Percentiles rank a stretch among this genome's conserved stretches.
Evolutionary conservation across 1,140 invertebrate species (phyloP).

Genomic region (Zaprionus kolodkinae): DNA sequence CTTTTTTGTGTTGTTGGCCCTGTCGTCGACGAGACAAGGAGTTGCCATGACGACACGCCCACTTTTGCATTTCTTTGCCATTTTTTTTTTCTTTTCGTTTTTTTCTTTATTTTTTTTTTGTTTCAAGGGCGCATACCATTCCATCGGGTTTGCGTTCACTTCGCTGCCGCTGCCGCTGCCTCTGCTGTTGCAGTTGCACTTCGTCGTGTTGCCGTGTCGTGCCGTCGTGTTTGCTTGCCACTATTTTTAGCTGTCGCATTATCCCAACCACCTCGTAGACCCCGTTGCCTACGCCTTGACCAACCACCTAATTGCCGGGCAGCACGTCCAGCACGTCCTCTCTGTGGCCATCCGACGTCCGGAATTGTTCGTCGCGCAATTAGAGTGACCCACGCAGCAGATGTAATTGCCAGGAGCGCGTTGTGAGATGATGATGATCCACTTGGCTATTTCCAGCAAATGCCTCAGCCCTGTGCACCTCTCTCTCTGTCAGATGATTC

Average conservation of each 20-base stretch:
- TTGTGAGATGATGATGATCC: background rate
- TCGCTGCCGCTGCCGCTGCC: conserved; percentile 25
- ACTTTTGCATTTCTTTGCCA: conserved; percentile 36
- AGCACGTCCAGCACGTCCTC: background rate
- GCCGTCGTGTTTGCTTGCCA: conserved; percentile 1
- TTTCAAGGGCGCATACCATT: conserved; percentile 58
- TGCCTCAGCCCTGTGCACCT: background rate
- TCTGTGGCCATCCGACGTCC: background rate
- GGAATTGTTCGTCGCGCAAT: conserved; percentile 39
- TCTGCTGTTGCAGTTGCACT: conserved; percentile 43
- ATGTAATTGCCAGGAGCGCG: conserved; percentile 23
- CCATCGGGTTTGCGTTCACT: conserved; percentile 8
- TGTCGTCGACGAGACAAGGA: conserved; percentile 15
- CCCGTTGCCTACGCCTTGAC: background rate
- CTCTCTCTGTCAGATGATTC: background rate
- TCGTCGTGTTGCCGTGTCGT: conserved; percentile 23
- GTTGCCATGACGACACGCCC: conserved; percentile 72
- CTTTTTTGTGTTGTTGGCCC: conserved; percentile 5
- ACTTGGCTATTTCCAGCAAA: background rate
- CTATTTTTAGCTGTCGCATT: conserved; percentile 35
- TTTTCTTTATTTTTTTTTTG: background rate
- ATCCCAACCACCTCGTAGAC: background rate
- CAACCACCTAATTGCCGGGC: conserved; percentile 39
- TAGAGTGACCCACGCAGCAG: conserved; percentile 27
- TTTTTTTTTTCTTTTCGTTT: background rate